phyloP scores from a whole-genome alignment of 2,797 vertebrate species.

The Lepus townsendii region DNA sequence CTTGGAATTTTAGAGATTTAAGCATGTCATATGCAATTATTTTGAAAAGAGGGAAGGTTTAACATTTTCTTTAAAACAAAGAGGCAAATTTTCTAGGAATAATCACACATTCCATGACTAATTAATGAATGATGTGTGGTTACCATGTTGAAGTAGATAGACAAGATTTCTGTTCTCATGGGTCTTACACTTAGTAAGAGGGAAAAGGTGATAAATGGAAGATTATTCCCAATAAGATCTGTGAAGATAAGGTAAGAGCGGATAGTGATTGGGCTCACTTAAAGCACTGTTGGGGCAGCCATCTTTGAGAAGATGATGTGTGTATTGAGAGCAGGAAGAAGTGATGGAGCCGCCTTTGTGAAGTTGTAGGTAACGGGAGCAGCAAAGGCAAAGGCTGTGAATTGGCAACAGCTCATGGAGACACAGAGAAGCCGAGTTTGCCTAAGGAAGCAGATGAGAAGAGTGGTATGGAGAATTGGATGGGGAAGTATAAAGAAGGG shows the following conservation, averaged over 20 bases:
- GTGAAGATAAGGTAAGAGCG: not conserved
- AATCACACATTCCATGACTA: not conserved
- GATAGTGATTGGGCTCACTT: not conserved
- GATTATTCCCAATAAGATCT: not conserved
- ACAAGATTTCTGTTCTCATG: constrained; percentile 8
- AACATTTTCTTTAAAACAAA: constrained; percentile 50
- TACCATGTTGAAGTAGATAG: not conserved
- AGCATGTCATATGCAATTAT: not conserved
- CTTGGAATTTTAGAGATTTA: constrained; percentile 53
- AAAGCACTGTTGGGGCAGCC: not conserved
- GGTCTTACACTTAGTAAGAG: constrained; percentile 34
- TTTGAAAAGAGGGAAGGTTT: constrained; percentile 12
- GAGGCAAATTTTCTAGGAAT: not conserved
- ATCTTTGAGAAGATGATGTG: not conserved
- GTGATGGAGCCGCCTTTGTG: not conserved
- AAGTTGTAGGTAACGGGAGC: not conserved
- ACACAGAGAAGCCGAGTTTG: not conserved
- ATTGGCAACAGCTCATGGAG: not conserved
- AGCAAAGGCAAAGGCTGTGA: not conserved
- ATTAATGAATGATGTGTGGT: not conserved
- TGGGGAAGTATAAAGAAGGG: not conserved
- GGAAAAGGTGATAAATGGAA: not conserved
- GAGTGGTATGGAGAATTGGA: not conserved
- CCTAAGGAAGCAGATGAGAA: not conserved
- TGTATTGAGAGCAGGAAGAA: not conserved